Base-by-base conservation (phyloP, 2,113 vertebrate species). In the Microtus pennsylvanicus region DNA sequence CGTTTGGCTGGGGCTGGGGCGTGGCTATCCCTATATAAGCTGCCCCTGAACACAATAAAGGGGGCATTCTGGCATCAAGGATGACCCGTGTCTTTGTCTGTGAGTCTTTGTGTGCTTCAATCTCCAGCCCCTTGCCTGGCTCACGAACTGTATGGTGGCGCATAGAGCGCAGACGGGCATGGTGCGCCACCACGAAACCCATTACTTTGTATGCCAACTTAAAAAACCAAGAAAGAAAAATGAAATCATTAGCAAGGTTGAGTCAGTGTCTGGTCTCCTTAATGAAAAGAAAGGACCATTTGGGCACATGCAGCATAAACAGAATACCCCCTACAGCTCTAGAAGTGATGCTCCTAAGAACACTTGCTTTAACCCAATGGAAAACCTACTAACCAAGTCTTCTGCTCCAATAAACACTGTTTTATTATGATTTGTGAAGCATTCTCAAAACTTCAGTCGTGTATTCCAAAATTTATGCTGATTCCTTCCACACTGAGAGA, bases 401-500 rank as follows among this genome's bases (percentile, higher is more conserved):
- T 94, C 86, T 58, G 52, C 58, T 82, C 75, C 90, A 80, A 88
- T 86, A 96, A 92, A 94, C 83, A n/a, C 17, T 33, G 76, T 45
- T 94, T 97, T 94, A 93, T 88, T 82, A 91, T 67, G 78, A 96
- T 95, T 85, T 96, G 65, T 55, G 96, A 82, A 85, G 91, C 81
- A 83, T 86, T 87, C 74, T 87, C 80, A 93, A 97, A 93, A 92
- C 61, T 95, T 94, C 77, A 95, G 80, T 80, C 93, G 93, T 58
- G 86, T 50, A 85, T 93, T 94, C 95, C 88, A 96, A 93, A 95
- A 91, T 97, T 90, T 90, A 83, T 87, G 87, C 88, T 89, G 72
- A 96, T 89, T 93, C 92, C 92, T 93, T 94, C 76, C 82, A 91
- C 61, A 95, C 89, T 93, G 78, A 94, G 92, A 90, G 87, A 93